Conservation (phyloP, 1,140 invertebrate species). For the Scaptomyza graminum region DNA sequence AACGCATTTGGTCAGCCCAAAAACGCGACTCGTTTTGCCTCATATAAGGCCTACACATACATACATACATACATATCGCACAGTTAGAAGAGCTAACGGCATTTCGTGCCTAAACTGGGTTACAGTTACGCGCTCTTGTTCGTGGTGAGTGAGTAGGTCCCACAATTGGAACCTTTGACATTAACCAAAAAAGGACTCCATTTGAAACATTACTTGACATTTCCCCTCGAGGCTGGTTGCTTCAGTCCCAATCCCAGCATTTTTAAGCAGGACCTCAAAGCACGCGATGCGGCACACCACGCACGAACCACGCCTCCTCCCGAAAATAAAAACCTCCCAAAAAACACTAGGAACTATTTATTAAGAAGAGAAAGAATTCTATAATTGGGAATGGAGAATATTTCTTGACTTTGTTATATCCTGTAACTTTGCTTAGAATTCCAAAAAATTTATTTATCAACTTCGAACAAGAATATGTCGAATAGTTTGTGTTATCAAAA, state of each 20-base stretch:
- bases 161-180: constrained; percentile 36
- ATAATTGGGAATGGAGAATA: not conserved
- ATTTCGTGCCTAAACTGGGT: not conserved
- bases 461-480: no score
- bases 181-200: constrained; percentile 22
- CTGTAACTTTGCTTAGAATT: not conserved
- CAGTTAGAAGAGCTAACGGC: constrained; percentile 38
- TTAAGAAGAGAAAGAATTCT: not conserved
- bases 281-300: constrained; percentile 34
- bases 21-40: constrained; percentile 1
- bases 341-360: not conserved
- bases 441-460: not conserved
- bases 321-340: no score
- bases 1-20: constrained; percentile 34
- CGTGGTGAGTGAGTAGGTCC: not conserved
- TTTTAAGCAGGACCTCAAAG: constrained; percentile 6
- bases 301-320: not conserved
- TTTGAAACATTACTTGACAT: no score
- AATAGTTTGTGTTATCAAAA: no score
- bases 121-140: constrained; percentile 9
- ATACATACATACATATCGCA: constrained; percentile 14
- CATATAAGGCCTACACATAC: constrained; percentile 12
- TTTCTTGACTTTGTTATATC: not conserved
- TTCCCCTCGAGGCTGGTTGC: not conserved
- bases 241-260: constrained; percentile 8